Conservation (phyloP, 30 jellyfish, hydroid and myxozoan species). For the Cassiopea xamachana region DNA sequence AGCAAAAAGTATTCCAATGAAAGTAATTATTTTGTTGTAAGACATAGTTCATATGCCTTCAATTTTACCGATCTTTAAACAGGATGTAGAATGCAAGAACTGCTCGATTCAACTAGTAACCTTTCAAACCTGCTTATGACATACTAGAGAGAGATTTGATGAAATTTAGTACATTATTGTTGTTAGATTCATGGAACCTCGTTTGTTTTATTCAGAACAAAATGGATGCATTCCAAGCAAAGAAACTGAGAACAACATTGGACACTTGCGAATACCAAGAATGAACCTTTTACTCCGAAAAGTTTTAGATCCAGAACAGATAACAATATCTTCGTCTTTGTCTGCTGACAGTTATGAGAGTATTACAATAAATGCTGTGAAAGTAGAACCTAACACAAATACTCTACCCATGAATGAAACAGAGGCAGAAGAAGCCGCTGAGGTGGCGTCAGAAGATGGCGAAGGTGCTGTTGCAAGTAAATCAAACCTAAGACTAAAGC, state of each 20-base stretch:
- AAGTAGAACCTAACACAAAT: not conserved
- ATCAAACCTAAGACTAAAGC: not conserved
- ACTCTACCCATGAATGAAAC: not conserved
- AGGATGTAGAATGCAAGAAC: no score
- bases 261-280: constrained; percentile 11
- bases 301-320: constrained; percentile 23
- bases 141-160: no score
- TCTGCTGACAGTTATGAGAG: constrained; percentile 25
- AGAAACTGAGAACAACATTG: not conserved
- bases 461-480: not conserved
- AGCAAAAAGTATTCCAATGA: no score
- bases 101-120: no score
- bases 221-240: not conserved
- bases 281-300: constrained; percentile 26
- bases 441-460: not conserved
- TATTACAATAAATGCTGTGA: not conserved
- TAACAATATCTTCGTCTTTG: constrained; percentile 32
- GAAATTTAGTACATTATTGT: no score
- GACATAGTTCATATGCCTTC: no score
- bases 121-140: no score
- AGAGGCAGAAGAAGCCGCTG: not conserved
- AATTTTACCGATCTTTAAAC: no score
- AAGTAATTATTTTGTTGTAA: no score
- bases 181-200: not conserved
- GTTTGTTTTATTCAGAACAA: not conserved